Percentiles rank a stretch among this genome's conserved stretches.
phyloP scores from a whole-genome alignment of 1,140 invertebrate species.

The Tetramorium simillimum region DNA sequence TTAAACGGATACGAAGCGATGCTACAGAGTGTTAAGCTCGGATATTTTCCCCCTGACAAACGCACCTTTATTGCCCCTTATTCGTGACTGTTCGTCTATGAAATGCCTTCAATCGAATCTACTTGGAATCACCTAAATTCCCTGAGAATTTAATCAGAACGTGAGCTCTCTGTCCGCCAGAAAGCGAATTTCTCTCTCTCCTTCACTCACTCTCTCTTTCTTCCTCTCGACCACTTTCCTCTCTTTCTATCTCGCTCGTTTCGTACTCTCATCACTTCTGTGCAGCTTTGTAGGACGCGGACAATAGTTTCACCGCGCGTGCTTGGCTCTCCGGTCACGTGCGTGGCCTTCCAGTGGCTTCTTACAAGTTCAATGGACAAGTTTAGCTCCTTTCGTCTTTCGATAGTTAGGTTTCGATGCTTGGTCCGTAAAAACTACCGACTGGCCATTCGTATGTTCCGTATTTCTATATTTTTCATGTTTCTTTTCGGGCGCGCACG shows the following conservation, averaged over 20 bases:
- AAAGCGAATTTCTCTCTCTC: neutral
- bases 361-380: slow-evolving; percentile 75
- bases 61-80: slow-evolving; percentile 78
- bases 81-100: slow-evolving; percentile 78
- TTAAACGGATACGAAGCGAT: slow-evolving; percentile 54
- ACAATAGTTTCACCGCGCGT: slow-evolving; percentile 74
- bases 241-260: slow-evolving; percentile 42
- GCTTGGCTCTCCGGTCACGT: slow-evolving; percentile 75
- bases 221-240: slow-evolving; percentile 21
- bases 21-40: slow-evolving; percentile 65
- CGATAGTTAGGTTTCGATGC: slow-evolving; percentile 73
- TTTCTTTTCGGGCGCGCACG: slow-evolving; percentile 11
- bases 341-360: slow-evolving; percentile 72
- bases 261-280: slow-evolving; percentile 52
- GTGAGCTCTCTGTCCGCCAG: slow-evolving; percentile 69
- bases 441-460: slow-evolving; percentile 59
- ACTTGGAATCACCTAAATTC: slow-evolving; percentile 79
- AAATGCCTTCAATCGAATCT: slow-evolving; percentile 80
- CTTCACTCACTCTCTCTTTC: neutral
- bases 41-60: slow-evolving; percentile 74
- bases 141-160: slow-evolving; percentile 80
- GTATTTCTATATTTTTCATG: slow-evolving; percentile 59
- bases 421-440: slow-evolving; percentile 57
- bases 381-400: slow-evolving; percentile 72
- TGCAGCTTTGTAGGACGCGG: slow-evolving; percentile 63